phyloP scores from a whole-genome alignment of 2,113 vertebrate genomes.

The Mesoclemmys tuberculata region DNA sequence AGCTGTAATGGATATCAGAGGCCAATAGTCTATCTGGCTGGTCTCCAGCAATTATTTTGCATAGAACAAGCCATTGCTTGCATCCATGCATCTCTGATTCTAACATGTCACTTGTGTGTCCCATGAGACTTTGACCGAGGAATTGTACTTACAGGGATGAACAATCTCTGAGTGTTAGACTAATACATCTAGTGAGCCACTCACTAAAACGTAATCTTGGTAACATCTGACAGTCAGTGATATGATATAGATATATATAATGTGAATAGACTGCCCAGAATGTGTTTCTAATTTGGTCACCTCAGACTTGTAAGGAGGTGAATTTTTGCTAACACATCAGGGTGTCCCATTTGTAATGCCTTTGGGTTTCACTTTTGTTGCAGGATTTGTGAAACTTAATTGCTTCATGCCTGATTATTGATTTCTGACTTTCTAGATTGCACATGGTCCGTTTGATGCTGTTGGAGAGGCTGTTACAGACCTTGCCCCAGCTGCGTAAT shows the following conservation, averaged over 20 bases:
- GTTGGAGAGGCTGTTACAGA: constrained; percentile 94
- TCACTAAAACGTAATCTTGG: not conserved
- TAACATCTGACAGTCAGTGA: not conserved
- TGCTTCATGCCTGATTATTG: not conserved
- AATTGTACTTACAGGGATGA: not conserved
- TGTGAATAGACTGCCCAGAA: too few relatives aligned
- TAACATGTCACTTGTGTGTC: not conserved
- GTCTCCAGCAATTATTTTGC: not conserved
- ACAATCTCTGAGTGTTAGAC: not conserved
- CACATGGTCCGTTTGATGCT: constrained; percentile 98
- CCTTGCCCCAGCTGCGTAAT: constrained; percentile 91
- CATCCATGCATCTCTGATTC: not conserved
- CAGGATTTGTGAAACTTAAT: not conserved
- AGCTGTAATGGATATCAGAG: not conserved
- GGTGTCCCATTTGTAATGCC: not conserved
- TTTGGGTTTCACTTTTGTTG: fast-evolving
- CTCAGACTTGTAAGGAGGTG: not conserved
- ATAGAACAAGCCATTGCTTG: fast-evolving
- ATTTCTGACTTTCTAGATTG: constrained; percentile 78
- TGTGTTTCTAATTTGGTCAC: not conserved
- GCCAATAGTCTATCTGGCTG: fast-evolving
- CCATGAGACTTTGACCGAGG: not conserved
- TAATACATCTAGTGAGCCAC: fast-evolving
- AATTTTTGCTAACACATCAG: not conserved
- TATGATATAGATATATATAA: fast-evolving